Base-by-base conservation (phyloP, 1,140 invertebrate genomes). In the Drosophila aff. region DNA sequence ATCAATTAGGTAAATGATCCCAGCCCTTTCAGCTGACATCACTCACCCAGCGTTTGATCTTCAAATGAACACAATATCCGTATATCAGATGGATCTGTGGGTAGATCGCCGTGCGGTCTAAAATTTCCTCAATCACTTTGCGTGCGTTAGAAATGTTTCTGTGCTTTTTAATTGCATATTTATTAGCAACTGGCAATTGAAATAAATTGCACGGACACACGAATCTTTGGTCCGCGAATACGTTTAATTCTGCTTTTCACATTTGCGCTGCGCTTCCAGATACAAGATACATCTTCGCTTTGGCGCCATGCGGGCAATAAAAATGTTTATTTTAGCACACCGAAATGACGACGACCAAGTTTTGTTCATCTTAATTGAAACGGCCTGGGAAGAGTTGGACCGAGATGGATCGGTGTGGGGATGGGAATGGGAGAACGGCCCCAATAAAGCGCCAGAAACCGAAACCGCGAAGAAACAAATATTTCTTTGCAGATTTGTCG, bases 281-380 rank as follows among this genome's bases (percentile, higher is more conserved):
- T 76, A 60, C 50, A 82, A 82, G 43, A 64, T 81, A 68, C 60
- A 76, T 77, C 57, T 60, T 57, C 40, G 65, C 82, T 60, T 62
- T 85, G 82, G 82, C 82, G 82, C 82, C 82, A 85, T 55, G 82
- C 65, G 62, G 58, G 74, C 75, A 85, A 85, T 85, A 85, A 85
- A 76, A 86, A 86, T 82, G 79, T 76, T 86, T 86, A 86, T 85
- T 85, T 85, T 82, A 47, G 82, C 79, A 72, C 80, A 73, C 79
- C 62, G 57, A 82, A 58, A 78, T 49, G 61, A 81, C 47, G 73
- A 82, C 72, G 78, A 81, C 58, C 82, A 81, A 85, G 64, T 71
- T 85, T 75, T 60, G 38, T 76, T 76, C 72, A 58, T 57, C 64
- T 78, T 85, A 84, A 84, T 85, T 84, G 78, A 84, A 84, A 81